Evolutionary conservation across 1,140 invertebrate genomes (phyloP), one percentile per base, ranked within the genome.

Genomic region (Adoxophyes honmai): DNA sequence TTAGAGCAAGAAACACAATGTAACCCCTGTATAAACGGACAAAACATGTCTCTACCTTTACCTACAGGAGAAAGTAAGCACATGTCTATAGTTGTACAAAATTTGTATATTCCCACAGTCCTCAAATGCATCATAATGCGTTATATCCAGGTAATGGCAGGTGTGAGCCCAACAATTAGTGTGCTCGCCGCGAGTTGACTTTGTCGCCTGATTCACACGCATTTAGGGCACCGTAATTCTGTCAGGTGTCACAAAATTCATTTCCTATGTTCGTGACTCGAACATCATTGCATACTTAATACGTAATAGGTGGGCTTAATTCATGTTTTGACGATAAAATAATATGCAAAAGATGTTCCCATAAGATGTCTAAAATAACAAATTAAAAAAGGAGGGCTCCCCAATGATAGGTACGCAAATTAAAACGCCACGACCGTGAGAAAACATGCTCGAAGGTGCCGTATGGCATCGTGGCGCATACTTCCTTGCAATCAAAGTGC

Each of bases 401-500:
- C 18, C 21, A 60, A 62, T n/a, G n/a, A n/a, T n/a, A 55, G 55
- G 55, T 56, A 52, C 36, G 33, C 34, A 37, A 28, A 53, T 59
- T 48, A 37, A 42, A 55, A 55, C 16, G 14, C 48, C 48, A 62
- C 67, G 59, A 80, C 66, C 81, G 81, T 87, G 84, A 76, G 84
- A 80, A 76, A 62, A 34, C 58, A 16, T 52, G 28, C 59, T 67
- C 62, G 13, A 54, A 57, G 51, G 61, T 52, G 65, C 81, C 81
- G 75, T 84, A 82, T 86, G 83, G 78, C 60, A 65, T 74, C 56
- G 62, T 75, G 64, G 62, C 57, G 68, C 64, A 71, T 70, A 70
- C 64, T 81, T 86, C 76, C 79, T 86, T 81, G 76, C 73, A 75
- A 87, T 86, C 86, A 86, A 86, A 71, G 60, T 55, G 60, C 64